Evolutionary conservation across 2,113 vertebrate species (phyloP), one percentile per base, ranked within the genome.

Genomic region (Acinonyx jubatus): DNA sequence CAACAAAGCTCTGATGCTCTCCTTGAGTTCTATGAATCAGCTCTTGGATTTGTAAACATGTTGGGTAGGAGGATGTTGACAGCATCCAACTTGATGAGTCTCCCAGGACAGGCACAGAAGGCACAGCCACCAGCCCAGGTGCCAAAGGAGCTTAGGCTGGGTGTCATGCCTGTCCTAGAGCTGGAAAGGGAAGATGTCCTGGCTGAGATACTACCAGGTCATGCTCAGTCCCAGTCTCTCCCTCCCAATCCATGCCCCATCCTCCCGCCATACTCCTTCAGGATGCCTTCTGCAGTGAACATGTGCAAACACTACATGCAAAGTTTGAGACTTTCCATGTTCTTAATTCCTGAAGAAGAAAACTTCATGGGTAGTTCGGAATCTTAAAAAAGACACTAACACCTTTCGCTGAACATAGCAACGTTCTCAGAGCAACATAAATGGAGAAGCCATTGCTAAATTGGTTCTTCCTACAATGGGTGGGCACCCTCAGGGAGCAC

Each of bases 391-490:
- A 84, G 92, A 92, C 87, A 61, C 45, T 83, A 97, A 97, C 95
- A 92, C 88, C 65, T 66, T 94, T 82, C 96, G 69, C 82, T 90
- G 71, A 97, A 68, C 69, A 90, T 74, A 90, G 96, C 66, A 92
- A 78, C 19, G 87, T 96, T 93, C 33, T 92, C 94, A 95, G 80
- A 73, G 69, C 25, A 88, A 85, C 94, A 95, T 85, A 97, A 96
- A 97, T 91, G 95, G 97, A 97, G 94, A 97, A 93, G 97, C 88
- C 91, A 76, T 95, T 84, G 71, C 74, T 95, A 96, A 97, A 97
- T 48, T 19, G 85, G 92, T 94, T 95, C 80, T 93, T 65, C 9
- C 55, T 73, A 84, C 76, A 88, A 88, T 90, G 90, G 2, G 2
- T 25, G 25, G 95, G 94, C 87, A 96, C 55, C 45, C 68, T 95